phyloP scores from a whole-genome alignment of 2,888 invertebrate genomes.

The Cybosia mesomella region DNA sequence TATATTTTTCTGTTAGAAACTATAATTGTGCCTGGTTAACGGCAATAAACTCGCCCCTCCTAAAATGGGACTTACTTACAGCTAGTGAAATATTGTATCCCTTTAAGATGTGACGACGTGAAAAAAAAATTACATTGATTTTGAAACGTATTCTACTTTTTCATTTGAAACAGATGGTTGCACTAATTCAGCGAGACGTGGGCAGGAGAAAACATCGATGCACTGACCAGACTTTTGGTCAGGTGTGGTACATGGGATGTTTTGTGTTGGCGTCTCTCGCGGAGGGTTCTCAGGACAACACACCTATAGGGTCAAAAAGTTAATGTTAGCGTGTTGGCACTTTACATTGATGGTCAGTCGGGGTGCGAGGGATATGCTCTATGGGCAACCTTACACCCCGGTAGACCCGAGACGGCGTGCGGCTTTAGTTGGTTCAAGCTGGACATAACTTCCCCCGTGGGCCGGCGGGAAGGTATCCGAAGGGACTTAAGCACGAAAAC shows the following conservation, averaged over 20 bases:
- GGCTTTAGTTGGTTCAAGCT: too few species aligned
- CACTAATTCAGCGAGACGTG: conserved; percentile 19
- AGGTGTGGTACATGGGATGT: conserved; percentile 53
- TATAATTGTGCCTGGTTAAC: neutral
- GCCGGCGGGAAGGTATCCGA: too few species aligned
- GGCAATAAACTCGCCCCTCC: too few species aligned
- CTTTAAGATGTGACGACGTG: too few species aligned
- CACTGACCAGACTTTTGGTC: conserved; percentile 52
- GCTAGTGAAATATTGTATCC: too few species aligned
- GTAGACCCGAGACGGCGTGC: too few species aligned
- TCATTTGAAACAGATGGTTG: conserved; percentile 18
- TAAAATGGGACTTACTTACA: too few species aligned
- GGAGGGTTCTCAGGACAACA: conserved; percentile 39
- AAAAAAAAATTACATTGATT: conserved; percentile 23
- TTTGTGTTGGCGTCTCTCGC: neutral
- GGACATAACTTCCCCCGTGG: too few species aligned
- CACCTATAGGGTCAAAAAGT: conserved; percentile 34
- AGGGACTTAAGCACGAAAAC: too few species aligned
- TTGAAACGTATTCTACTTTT: conserved; percentile 15
- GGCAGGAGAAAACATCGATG: conserved; percentile 21
- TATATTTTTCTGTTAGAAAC: neutral
- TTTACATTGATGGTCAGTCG: too few species aligned
- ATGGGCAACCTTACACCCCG: too few species aligned
- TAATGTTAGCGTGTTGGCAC: neutral
- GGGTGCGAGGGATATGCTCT: too few species aligned